Conservation (phyloP, 2,797 vertebrate species). For the Iguana delicatissima region DNA sequence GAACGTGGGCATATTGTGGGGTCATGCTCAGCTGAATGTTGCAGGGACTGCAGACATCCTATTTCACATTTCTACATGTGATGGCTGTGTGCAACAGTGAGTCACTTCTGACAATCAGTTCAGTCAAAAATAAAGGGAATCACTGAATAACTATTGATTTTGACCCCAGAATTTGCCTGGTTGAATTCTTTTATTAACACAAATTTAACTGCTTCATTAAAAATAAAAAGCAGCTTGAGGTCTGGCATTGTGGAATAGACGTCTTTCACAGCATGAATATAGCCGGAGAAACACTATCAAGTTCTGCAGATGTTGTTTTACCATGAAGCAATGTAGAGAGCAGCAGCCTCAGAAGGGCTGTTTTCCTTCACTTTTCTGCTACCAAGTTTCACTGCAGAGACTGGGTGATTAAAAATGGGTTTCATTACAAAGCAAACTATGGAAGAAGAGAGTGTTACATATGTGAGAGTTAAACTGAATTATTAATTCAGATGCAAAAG, state of each 20-base stretch:
- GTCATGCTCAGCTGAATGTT: neutral
- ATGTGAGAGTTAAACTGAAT: neutral
- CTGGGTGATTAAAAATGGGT: neutral
- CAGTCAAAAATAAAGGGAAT: neutral
- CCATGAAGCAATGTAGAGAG: neutral
- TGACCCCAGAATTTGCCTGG: neutral
- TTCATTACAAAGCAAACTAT: neutral
- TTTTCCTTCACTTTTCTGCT: neutral
- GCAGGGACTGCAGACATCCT: neutral
- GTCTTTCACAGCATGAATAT: neutral
- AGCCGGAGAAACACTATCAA: neutral
- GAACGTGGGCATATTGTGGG: neutral
- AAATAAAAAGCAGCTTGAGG: constrained; percentile 12
- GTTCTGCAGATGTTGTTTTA: neutral
- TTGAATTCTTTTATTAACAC: neutral
- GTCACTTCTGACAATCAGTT: neutral
- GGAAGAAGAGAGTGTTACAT: no score
- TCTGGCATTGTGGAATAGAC: neutral
- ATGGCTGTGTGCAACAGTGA: neutral
- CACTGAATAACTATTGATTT: neutral
- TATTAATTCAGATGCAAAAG: neutral
- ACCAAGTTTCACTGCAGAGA: neutral
- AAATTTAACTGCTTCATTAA: constrained; percentile 14
- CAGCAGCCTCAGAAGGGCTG: neutral
- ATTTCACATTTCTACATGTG: neutral